Base-by-base conservation (phyloP, 2,888 invertebrate species). In the Mylabris sibirica region DNA sequence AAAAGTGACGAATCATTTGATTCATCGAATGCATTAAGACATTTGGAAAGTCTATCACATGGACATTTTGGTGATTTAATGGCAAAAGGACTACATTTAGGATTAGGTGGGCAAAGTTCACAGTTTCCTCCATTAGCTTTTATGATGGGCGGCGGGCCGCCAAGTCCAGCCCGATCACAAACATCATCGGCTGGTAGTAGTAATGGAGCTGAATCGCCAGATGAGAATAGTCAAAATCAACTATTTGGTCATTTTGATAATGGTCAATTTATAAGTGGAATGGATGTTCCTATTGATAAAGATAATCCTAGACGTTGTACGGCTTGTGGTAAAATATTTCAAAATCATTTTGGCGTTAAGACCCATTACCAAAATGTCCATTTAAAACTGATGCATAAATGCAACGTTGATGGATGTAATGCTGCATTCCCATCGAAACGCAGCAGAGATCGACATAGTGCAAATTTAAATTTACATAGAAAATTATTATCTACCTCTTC, bases 311-410 rank as follows among this genome's bases (percentile, higher is more conserved):
- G 94, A 44, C 91, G 93, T 77, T 98, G 98, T 85, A 92, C 94
- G 3, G 94, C 95, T 38, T 98, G 98, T 84, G 95, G 95, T 8
- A 96, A 97, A 85, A 89, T 94, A 80, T 98, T 97, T 85, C 96
- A 95, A 84, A 98, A 96, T 82, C 93, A 95, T 79, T 97, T 96
- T 82, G 93, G 95, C 63, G 91, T 97, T 26, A 97, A 97, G 85
- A 94, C 95, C 1, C 98, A 98, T 84, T 98, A 96, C 84, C 97
- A 97, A 87, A 97, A 95, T 84, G 94, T 96, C 11, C 98, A 98
- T 85, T 90, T 98, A 64, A 98, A 98, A 85, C 86, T 97, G 70
- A 95, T 97, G 93, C 97, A 97, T 85, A 95, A 94, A 82, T 98
- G 98, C 86, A 95, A 93, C 79, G 93, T 96, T 30, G 97, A 97